phyloP scores from a whole-genome alignment of 2,113 vertebrate species.

The Neogale vison region DNA sequence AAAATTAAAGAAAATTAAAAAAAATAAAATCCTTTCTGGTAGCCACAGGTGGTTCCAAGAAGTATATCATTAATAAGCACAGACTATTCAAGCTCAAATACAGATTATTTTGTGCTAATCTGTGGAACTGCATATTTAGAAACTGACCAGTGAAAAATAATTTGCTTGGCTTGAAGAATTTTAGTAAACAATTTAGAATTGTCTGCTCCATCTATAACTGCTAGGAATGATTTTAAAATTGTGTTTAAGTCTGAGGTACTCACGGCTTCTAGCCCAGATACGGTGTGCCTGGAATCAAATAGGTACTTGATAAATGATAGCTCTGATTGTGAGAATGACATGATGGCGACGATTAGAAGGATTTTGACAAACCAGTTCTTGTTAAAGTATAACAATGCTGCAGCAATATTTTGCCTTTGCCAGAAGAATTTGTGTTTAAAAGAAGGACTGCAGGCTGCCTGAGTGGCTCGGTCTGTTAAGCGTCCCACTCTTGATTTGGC shows the following conservation, averaged over 20 bases:
- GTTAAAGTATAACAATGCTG: neutral
- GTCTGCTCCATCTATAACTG: neutral
- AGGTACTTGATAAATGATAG: neutral
- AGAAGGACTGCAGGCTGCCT: neutral
- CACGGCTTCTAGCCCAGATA: neutral
- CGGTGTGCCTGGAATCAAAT: neutral
- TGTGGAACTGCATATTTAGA: constrained; percentile 17
- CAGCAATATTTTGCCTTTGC: neutral
- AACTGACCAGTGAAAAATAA: constrained; percentile 35
- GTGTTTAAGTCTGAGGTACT: neutral
- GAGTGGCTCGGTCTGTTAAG: neutral
- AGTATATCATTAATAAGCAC: neutral
- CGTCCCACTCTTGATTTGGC: neutral
- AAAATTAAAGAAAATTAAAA: too few species aligned
- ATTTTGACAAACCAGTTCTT: neutral
- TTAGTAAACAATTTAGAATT: constrained; percentile 33
- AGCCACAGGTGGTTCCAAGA: neutral
- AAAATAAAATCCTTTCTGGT: neutral
- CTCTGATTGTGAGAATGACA: neutral
- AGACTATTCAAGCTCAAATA: neutral
- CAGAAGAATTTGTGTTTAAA: constrained; percentile 7
- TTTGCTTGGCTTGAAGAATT: neutral
- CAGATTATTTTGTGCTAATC: neutral
- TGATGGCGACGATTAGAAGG: neutral
- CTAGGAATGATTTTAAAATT: neutral